These are phyloP conservation scores for Canis aureus DNA, from an alignment of 2,113 vertebrate species.

Conservation along the genomic window DNA sequence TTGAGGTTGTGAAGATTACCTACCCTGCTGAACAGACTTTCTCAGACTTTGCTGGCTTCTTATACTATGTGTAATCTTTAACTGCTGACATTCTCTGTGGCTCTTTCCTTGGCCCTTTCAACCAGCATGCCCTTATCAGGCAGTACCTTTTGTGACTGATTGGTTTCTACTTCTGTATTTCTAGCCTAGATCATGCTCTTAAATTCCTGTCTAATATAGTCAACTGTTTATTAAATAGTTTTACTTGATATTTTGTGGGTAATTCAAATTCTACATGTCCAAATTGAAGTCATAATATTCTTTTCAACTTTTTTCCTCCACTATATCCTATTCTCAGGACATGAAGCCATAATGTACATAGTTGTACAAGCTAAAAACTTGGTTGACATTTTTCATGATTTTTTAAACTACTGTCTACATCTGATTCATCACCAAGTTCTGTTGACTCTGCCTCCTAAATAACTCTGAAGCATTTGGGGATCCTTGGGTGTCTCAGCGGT, in stretches of 20 bases:
- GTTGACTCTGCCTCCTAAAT: not conserved
- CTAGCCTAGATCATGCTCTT: not conserved
- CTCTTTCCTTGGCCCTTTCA: not conserved
- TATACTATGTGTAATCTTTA: not conserved
- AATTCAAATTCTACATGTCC: not conserved
- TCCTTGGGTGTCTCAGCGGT: no score
- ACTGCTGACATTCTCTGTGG: not conserved
- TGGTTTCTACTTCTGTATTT: not conserved
- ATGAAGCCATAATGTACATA: not conserved
- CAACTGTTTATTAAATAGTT: not conserved
- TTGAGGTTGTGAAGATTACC: not conserved
- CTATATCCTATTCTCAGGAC: not conserved
- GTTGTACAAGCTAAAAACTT: not conserved
- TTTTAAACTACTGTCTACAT: not conserved
- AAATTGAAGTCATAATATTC: conserved; percentile 21
- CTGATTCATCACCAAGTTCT: not conserved
- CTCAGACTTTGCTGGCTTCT: not conserved
- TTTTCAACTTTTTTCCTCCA: not conserved
- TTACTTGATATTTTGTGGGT: not conserved
- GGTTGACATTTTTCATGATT: not conserved
- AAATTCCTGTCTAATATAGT: not conserved
- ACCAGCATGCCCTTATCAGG: not conserved
- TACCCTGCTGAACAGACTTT: not conserved
- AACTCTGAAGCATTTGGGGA: not conserved
- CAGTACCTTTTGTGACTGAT: not conserved